A percentile compares a stretch with the other conserved stretches of the same genome.
Evolutionary conservation across 1,140 invertebrate species (phyloP).

Genomic region (Lutraria rhynchaena): DNA sequence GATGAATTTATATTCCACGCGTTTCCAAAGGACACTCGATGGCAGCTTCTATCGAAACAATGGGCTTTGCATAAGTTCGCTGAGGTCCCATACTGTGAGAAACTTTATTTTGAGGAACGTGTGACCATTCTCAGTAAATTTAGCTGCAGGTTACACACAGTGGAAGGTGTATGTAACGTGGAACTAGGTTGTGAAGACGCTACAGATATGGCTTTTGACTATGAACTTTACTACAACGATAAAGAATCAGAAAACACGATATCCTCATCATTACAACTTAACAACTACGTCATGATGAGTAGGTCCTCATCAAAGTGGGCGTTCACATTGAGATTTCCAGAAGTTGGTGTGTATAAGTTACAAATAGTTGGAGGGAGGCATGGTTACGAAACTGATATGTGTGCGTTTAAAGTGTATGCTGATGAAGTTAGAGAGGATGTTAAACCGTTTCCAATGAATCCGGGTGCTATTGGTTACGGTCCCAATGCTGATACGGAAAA

Average conservation of each 20-base stretch:
- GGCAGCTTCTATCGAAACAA: constrained; percentile 70
- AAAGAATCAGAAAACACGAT: constrained; percentile 45
- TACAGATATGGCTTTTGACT: constrained; percentile 14
- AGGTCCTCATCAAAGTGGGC: constrained; percentile 16
- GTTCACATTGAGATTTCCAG: constrained; percentile 42
- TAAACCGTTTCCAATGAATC: constrained; percentile 39
- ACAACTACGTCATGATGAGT: constrained; percentile 41
- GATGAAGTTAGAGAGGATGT: constrained; percentile 36
- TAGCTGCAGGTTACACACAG: constrained; percentile 6
- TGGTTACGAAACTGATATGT: constrained; percentile 21
- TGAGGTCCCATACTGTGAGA: constrained; percentile 43
- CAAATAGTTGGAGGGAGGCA: constrained; percentile 37
- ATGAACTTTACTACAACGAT: constrained; percentile 53
- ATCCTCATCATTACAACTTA: constrained; percentile 29
- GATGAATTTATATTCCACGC: constrained; percentile 68
- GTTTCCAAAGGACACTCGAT: constrained; percentile 62
- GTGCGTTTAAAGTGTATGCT: constrained; percentile 32
- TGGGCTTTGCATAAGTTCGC: constrained; percentile 63
- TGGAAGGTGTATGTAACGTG: constrained; percentile 17
- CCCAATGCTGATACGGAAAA: constrained; percentile 42
- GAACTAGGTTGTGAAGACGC: constrained; percentile 26
- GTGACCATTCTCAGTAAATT: constrained; percentile 53
- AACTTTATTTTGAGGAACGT: constrained; percentile 46
- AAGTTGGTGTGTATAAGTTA: constrained; percentile 47
- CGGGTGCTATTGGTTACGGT: constrained; percentile 46